Evolutionary conservation across 2,797 vertebrate genomes (phyloP), one percentile per base, ranked within the genome.

Genomic region (Pipistrellus pygmaeus): DNA sequence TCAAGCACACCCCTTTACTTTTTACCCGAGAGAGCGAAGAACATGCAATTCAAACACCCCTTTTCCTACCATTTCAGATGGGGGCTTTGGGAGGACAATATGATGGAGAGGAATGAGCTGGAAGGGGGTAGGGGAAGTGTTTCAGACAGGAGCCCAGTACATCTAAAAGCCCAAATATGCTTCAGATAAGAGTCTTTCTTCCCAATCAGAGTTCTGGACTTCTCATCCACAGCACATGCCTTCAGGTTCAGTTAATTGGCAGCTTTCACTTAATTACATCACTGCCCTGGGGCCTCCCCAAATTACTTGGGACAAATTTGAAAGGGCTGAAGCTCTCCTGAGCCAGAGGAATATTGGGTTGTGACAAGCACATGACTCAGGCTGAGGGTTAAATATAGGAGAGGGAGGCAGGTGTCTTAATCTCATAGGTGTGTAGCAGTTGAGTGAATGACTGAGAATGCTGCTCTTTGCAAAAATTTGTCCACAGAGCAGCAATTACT

Each of bases 251-350:
- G 11, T 84, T 66, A 83, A 30, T 62, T 17, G 64, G 32, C 11
- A 11, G 72, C 57, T 89, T 89, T 81, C 21, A 71, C 8, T 60
- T 94, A 46, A 91, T 92, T 90, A 93, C 64, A 53, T 57, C 73
- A 60, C 38, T 80, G 86, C 53, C 38, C 68, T 68, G 14, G 6
- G 48, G 32, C 23, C 32, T 69, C 69, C 51, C 51, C 30, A 78
- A 30, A 60, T 60, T 66, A 82, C 78, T 51, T 88, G 64, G 69
- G 83, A 86, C 53, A 92, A 88, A 88, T 92, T 1, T 89, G 12
- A 60, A 91, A 95, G 76, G 64, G 27, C 17, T 14, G 3, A 82
- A 92, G 75, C 77, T 88, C 41, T 57, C 23, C 68, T 53, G 17
- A 91, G 46, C 44, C 27, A 41, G 60, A 62, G 48, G 83, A 78